Evolutionary conservation across 1,140 invertebrate species (phyloP), one percentile per base, ranked within the genome.

Genomic region (Zaprionus africanus): DNA sequence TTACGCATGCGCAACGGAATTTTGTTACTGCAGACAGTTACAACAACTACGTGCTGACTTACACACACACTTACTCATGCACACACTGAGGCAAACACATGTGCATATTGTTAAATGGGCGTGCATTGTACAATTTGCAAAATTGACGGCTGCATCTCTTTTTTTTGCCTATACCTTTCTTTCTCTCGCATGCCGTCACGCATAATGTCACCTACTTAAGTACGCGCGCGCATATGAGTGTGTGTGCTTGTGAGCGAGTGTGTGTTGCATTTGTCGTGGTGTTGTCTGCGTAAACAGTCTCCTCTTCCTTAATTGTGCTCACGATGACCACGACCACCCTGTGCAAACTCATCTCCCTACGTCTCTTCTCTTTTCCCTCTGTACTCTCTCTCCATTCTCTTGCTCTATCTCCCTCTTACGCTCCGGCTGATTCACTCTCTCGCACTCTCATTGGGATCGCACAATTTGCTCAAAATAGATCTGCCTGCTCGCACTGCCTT

Each of bases 1-100:
- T 71, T 76, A 76, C 73, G 73, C 73, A 76, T 70, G 73, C 73
- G 73, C 61, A 76, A 64, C 67, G 43, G 46, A 43, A 60, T 70
- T 62, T 58, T 53, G 17, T 36, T 28, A 65, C 9, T 46, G 41
- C 41, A 38, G 13, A 19, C 19, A 46, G 15, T 15, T 28, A 22
- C 17, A 34, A 17, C 26, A 34, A 34, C 9, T 28, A 11, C 31
- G 5, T 5, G 26, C 26, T 26, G 26, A 26, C 26, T 26, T 22
- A 64, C 58, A 41, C 31, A 22, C 43, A 53, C 12, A 36, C 15
- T 46, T 22, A 59, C 17, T 12, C 15, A 43, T 11, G 17, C 13
- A 34, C 9, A 51, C 19, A 24, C 19, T 5, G 3, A 24, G 3
- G 12, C 43, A 65, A 51, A 43, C n/a, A 34, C 17, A 34, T 46